A percentile compares a stretch with the other conserved stretches of the same genome.
Evolutionary conservation across 2,888 invertebrate species (phyloP).

Genomic region (Leptura quadrifasciata): DNA sequence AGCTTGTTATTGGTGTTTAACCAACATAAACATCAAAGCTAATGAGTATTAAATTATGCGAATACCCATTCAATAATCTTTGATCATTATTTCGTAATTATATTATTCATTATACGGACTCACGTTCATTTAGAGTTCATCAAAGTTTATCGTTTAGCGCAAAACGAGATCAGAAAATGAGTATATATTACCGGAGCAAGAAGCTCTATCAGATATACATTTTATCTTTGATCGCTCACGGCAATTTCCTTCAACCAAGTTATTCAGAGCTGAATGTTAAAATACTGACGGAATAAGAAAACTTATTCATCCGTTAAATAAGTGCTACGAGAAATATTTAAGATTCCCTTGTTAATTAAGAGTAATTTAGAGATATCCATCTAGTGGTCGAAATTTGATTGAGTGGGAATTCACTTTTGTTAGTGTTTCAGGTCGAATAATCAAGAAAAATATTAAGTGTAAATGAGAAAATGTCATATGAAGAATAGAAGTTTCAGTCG

Average conservation of each 20-base stretch:
- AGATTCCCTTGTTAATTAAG: neutral
- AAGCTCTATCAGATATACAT: neutral
- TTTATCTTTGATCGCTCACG: conserved; percentile 1
- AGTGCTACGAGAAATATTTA: neutral
- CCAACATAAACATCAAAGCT: conserved; percentile 7
- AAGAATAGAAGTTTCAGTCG: too few species aligned
- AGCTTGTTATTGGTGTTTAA: neutral
- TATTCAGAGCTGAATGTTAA: neutral
- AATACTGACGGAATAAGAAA: neutral
- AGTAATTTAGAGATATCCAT: neutral
- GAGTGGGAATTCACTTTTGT: neutral
- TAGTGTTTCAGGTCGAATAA: neutral
- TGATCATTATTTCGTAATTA: neutral
- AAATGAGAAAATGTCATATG: neutral
- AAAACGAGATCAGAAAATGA: neutral
- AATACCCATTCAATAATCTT: neutral
- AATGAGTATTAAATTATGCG: neutral
- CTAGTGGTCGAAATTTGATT: neutral
- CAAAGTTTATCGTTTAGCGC: neutral
- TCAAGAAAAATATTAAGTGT: neutral
- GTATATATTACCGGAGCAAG: neutral
- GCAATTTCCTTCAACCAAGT: neutral
- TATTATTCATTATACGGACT: neutral
- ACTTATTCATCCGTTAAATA: neutral
- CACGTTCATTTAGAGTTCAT: neutral